A percentile compares a stretch with the other conserved stretches of the same genome.
These are phyloP conservation scores for Gisinianus flammeolus DNA, from an alignment of 2,888 invertebrate genomes.

Conservation along the genomic window DNA sequence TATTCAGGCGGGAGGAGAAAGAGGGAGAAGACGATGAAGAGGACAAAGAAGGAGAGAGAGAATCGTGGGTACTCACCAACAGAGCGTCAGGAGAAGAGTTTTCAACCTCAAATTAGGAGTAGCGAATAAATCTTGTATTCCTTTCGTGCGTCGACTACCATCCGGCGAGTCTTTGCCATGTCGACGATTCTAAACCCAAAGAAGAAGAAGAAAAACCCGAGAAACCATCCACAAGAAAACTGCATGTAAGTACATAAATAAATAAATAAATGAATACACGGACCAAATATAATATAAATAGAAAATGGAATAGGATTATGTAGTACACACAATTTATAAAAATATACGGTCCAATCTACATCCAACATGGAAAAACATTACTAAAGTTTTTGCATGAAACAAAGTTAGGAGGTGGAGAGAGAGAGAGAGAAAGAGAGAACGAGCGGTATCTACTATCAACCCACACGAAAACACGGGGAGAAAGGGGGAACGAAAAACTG, in stretches of 20 bases:
- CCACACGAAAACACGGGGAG: not conserved
- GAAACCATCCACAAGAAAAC: not conserved
- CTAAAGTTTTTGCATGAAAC: too few relatives aligned
- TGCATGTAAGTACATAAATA: not conserved
- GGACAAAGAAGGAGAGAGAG: constrained; percentile 3
- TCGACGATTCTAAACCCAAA: constrained; percentile 27
- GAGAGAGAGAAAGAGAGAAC: not conserved
- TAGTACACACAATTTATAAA: too few relatives aligned
- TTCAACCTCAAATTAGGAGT: constrained; percentile 90
- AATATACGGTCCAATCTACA: not conserved
- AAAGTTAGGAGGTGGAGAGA: not conserved
- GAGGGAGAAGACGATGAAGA: not conserved
- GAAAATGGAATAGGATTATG: not conserved
- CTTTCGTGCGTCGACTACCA: constrained; percentile 59
- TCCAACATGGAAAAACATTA: too few relatives aligned
- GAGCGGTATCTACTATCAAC: too few relatives aligned
- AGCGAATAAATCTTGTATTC: constrained; percentile 72
- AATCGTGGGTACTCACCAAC: constrained; percentile 68
- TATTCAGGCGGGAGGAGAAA: constrained; percentile 22
- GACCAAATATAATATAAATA: too few relatives aligned
- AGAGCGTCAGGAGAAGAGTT: constrained; percentile 81
- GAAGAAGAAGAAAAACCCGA: constrained; percentile 12
- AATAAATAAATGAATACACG: constrained; percentile 2
- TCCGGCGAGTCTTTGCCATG: constrained; percentile 15
- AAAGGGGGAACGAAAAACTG: not conserved